phyloP scores from a whole-genome alignment of 37 sponge, comb jelly and placozoan species.

The Lycopodina hypogea region DNA sequence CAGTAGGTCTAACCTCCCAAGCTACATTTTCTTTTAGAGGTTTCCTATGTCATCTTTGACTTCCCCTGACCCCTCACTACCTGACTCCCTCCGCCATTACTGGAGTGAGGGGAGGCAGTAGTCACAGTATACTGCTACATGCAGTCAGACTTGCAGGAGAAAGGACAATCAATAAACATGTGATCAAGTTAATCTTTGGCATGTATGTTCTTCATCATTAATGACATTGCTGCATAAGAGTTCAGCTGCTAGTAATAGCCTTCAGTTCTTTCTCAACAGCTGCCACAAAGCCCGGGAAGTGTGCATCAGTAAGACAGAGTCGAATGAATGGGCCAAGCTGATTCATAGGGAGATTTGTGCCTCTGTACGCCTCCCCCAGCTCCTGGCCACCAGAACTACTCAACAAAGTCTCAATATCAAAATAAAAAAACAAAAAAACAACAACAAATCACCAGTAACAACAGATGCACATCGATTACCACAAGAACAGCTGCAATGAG shows the following conservation, averaged over 20 bases:
- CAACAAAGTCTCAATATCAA: constrained; percentile 2
- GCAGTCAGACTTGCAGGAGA: too few relatives aligned
- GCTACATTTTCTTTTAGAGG: too few relatives aligned
- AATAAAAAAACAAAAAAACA: neutral
- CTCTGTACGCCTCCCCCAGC: constrained; percentile 64
- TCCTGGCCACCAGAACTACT: constrained; percentile 11
- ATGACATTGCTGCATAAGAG: too few relatives aligned
- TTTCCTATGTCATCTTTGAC: too few relatives aligned
- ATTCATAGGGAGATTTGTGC: constrained; percentile 71
- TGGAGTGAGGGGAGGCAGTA: too few relatives aligned
- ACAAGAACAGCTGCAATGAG: neutral
- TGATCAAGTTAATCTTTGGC: too few relatives aligned
- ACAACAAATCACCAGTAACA: neutral
- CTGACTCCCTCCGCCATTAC: too few relatives aligned
- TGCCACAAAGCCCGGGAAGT: constrained; percentile 94
- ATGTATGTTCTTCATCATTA: too few relatives aligned
- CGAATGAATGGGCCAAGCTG: constrained; percentile 84
- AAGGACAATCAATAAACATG: too few relatives aligned
- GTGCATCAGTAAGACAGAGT: constrained; percentile 86
- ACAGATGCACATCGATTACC: neutral
- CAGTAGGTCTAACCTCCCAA: too few relatives aligned
- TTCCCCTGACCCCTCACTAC: too few relatives aligned
- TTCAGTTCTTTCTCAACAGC: constrained; percentile 83
- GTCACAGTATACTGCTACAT: too few relatives aligned
- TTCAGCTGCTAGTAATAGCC: neutral